A percentile compares a stretch with the other conserved stretches of the same genome.
Conservation (phyloP, 2,888 invertebrate species). For the Dynastes grantii region DNA sequence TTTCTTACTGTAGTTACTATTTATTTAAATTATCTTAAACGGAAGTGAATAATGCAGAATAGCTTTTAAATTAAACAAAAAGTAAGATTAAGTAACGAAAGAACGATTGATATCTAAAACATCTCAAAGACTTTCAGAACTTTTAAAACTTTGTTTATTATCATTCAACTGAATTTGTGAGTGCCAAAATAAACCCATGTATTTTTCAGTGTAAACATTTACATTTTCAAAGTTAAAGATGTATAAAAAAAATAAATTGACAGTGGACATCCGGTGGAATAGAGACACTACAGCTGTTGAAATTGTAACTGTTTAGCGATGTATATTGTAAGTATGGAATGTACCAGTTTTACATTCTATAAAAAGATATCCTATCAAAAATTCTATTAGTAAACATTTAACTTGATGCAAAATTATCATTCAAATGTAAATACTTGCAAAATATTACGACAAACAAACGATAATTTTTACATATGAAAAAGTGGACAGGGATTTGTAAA, state of each 20-base stretch:
- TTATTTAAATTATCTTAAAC: too few species aligned
- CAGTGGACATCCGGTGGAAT: slow-evolving; percentile 49
- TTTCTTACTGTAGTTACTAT: too few species aligned
- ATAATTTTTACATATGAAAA: slow-evolving; percentile 1
- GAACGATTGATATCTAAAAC: neutral
- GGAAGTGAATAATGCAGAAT: too few species aligned
- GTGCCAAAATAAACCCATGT: slow-evolving; percentile 16
- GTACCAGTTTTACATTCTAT: neutral
- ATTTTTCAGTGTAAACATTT: slow-evolving; percentile 34
- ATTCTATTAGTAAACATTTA: slow-evolving; percentile 18
- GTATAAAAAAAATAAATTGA: slow-evolving; percentile 49
- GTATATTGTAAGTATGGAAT: neutral
- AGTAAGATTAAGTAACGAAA: too few species aligned
- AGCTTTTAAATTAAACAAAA: too few species aligned
- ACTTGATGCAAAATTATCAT: neutral
- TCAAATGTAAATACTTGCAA: slow-evolving; percentile 3
- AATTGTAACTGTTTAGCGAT: slow-evolving; percentile 14
- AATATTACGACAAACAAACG: slow-evolving; percentile 1
- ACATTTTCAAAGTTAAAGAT: slow-evolving; percentile 31
- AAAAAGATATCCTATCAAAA: slow-evolving; percentile 20
- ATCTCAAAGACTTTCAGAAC: neutral
- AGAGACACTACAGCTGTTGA: slow-evolving; percentile 35
- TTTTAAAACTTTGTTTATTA: slow-evolving; percentile 1
- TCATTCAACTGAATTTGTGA: slow-evolving; percentile 21
- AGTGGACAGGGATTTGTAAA: neutral